Conservation (phyloP, 2,113 vertebrate species). For the Boleophthalmus pectinirostris region DNA sequence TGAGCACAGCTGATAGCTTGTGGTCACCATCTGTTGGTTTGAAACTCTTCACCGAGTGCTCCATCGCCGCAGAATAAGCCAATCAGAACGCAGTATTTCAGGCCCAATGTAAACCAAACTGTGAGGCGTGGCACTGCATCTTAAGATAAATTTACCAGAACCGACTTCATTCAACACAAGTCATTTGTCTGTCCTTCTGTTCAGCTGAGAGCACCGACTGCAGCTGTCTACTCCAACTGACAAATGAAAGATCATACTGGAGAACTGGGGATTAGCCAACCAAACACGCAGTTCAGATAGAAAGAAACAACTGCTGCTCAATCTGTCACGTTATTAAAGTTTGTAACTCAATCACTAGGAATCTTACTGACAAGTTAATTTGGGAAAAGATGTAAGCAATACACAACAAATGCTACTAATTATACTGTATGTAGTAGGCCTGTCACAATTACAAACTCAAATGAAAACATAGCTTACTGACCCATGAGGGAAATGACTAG, state of each 20-base stretch:
- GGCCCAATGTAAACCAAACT: conserved; percentile 35
- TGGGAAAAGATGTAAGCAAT: no score
- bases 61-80: conserved; percentile 29
- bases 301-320: not conserved
- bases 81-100: conserved; percentile 33
- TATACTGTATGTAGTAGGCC: no score
- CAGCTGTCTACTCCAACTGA: conserved; percentile 46
- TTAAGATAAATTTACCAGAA: conserved; percentile 46
- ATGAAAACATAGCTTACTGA: no score
- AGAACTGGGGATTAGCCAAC: not conserved
- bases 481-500: no score
- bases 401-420: no score
- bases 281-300: not conserved
- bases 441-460: no score
- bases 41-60: conserved; percentile 44
- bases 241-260: conserved; percentile 25
- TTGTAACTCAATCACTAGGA: not conserved
- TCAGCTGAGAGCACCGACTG: conserved; percentile 50
- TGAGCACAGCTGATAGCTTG: conserved; percentile 43
- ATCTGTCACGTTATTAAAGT: conserved; percentile 4
- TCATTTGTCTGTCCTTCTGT: conserved; percentile 53
- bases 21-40: conserved; percentile 52
- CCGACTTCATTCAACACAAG: conserved; percentile 22
- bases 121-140: conserved; percentile 29
- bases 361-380: not conserved